phyloP scores from a whole-genome alignment of 2,797 vertebrate genomes.

The Protonibea diacanthus region DNA sequence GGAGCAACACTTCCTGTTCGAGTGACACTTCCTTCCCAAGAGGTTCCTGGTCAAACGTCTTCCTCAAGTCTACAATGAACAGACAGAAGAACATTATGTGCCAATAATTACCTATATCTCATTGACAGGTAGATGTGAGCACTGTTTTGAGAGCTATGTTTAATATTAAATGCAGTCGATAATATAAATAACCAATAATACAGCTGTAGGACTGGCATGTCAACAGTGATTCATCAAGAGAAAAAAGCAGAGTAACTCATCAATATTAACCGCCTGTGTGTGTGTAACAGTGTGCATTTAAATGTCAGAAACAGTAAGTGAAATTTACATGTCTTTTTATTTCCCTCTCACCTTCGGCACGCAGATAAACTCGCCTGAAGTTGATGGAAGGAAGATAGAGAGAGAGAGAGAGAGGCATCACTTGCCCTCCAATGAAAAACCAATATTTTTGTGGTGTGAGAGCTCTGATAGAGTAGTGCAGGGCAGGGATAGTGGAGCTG shows the following conservation, averaged over 20 bases:
- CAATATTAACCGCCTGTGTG: conserved; percentile 6
- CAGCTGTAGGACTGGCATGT: not conserved
- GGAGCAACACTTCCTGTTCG: conserved; percentile 98
- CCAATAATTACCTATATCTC: conserved; percentile 14
- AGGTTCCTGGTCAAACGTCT: conserved; percentile 98
- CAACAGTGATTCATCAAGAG: conserved; percentile 20
- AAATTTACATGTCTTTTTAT: conserved; percentile 28
- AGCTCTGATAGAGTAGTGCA: conserved; percentile 62
- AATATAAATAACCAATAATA: not conserved
- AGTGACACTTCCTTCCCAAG: conserved; percentile 97
- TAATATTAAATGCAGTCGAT: conserved; percentile 31
- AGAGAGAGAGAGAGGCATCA: conserved; percentile 46
- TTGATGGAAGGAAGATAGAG: conserved; percentile 51
- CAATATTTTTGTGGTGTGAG: conserved; percentile 71
- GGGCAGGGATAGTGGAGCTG: conserved; percentile 56
- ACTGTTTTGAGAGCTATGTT: conserved; percentile 1
- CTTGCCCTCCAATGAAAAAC: conserved; percentile 74
- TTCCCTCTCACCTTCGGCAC: conserved; percentile 17
- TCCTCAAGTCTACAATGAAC: conserved; percentile 90
- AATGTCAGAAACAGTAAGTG: conserved; percentile 11
- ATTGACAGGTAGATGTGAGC: not conserved
- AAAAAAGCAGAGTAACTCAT: conserved; percentile 23
- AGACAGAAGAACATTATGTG: conserved; percentile 28
- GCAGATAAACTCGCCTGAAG: conserved; percentile 36
- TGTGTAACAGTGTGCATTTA: conserved; percentile 15